Evolutionary conservation across 2,888 invertebrate species (phyloP).

Genomic region (Pinctada fucata): DNA sequence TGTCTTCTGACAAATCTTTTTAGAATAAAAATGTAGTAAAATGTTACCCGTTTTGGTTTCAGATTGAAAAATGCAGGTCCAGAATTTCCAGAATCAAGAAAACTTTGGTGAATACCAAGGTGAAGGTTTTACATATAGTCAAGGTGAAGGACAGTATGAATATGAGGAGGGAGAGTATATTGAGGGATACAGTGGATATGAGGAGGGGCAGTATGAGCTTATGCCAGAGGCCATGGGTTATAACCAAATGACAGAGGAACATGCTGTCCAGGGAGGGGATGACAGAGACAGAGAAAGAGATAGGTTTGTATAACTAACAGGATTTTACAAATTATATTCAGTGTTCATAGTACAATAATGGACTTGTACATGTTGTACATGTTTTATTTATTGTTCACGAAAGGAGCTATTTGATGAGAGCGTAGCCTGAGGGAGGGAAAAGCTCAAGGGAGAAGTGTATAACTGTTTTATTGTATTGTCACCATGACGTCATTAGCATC

Average conservation of each 20-base stretch:
- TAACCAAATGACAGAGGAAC: neutral
- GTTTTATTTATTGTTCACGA: too few species aligned
- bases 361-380: too few species aligned
- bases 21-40: too few species aligned
- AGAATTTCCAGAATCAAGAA: neutral
- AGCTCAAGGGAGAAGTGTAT: too few species aligned
- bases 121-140: neutral
- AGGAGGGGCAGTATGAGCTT: slow-evolving; percentile 17
- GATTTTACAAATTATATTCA: too few species aligned
- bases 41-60: too few species aligned
- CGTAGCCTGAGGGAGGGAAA: too few species aligned
- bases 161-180: slow-evolving; percentile 19
- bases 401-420: too few species aligned
- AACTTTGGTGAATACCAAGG: neutral
- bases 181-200: slow-evolving; percentile 15
- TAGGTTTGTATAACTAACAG: slow-evolving; percentile 1
- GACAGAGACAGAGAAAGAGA: slow-evolving; percentile 27
- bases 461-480: slow-evolving; percentile 4
- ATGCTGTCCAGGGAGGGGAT: neutral
- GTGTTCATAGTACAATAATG: too few species aligned
- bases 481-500: neutral
- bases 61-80: neutral
- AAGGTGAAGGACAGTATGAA: slow-evolving; percentile 2
- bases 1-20: too few species aligned
- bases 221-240: slow-evolving; percentile 6